Percentiles rank a stretch among this genome's conserved stretches.
Evolutionary conservation across 2,888 invertebrate genomes (phyloP).

Genomic region (Neocrepidodera transversa): DNA sequence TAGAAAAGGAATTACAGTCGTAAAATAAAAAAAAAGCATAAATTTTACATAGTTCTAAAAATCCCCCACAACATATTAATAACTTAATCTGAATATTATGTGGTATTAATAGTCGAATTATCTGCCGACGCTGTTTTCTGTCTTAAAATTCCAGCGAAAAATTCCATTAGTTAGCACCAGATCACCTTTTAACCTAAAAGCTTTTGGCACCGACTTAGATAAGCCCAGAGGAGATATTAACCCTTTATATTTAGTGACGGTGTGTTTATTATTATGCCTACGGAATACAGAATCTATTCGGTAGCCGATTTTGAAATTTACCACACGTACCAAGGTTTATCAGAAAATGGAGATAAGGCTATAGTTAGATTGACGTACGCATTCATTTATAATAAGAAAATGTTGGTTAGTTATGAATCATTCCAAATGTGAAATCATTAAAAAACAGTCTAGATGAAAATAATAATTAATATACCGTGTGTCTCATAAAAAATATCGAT

Average conservation of each 20-base stretch:
- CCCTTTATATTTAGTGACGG: slow-evolving; percentile 36
- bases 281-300: slow-evolving; percentile 4
- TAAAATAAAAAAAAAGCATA: no score
- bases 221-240: slow-evolving; percentile 42
- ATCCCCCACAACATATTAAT: slow-evolving; percentile 9
- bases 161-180: slow-evolving; percentile 62
- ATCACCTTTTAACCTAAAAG: slow-evolving; percentile 64
- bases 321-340: neutral
- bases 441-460: no score
- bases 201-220: slow-evolving; percentile 57
- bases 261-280: slow-evolving; percentile 15
- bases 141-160: slow-evolving; percentile 54
- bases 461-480: no score
- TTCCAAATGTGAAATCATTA: no score
- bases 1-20: no score
- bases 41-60: neutral
- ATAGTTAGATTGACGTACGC: neutral
- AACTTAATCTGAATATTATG: slow-evolving; percentile 32
- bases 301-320: slow-evolving; percentile 8
- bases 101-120: slow-evolving; percentile 49
- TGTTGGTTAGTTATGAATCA: no score
- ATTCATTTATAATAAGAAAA: neutral
- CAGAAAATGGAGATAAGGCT: slow-evolving; percentile 7
- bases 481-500: no score
- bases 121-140: slow-evolving; percentile 48